These are phyloP conservation scores for Astropecten irregularis DNA, from an alignment of 53 echinoderm and acorn worm species.

Conservation along the genomic window DNA sequence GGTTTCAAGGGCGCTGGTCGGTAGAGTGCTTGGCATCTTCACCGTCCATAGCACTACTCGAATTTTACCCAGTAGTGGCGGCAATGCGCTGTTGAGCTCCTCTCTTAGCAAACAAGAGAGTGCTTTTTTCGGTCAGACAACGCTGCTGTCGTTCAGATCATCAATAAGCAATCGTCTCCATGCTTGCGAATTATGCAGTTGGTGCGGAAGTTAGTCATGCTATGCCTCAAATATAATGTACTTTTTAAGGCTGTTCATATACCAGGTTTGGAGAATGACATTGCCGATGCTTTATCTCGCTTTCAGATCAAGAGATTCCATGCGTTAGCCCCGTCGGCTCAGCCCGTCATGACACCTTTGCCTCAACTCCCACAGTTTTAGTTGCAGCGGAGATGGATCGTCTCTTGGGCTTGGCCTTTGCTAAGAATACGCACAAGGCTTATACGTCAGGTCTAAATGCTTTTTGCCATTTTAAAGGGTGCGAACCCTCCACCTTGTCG, in stretches of 20 bases:
- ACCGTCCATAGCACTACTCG: constrained; percentile 41
- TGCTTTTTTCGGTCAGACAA: constrained; percentile 13
- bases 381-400: neutral
- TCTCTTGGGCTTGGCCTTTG: neutral
- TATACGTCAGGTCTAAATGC: neutral
- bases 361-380: neutral
- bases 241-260: constrained; percentile 24
- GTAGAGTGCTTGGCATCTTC: neutral
- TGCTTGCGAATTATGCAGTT: constrained; percentile 22
- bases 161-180: constrained; percentile 37
- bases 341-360: neutral
- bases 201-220: constrained; percentile 9
- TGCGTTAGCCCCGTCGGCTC: neutral
- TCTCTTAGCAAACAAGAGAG: neutral
- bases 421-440: neutral
- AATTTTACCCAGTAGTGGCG: constrained; percentile 14
- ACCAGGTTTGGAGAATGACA: constrained; percentile 21
- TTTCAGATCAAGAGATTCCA: constrained; percentile 24
- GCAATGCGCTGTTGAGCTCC: neutral
- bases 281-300: constrained; percentile 55
- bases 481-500: too few species aligned
- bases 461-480: neutral
- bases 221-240: constrained; percentile 29
- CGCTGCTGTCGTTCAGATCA: constrained; percentile 38
- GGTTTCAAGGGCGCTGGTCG: constrained; percentile 42